Evolutionary conservation across 2,888 invertebrate genomes (phyloP).

Genomic region (Sesamia inferens): DNA sequence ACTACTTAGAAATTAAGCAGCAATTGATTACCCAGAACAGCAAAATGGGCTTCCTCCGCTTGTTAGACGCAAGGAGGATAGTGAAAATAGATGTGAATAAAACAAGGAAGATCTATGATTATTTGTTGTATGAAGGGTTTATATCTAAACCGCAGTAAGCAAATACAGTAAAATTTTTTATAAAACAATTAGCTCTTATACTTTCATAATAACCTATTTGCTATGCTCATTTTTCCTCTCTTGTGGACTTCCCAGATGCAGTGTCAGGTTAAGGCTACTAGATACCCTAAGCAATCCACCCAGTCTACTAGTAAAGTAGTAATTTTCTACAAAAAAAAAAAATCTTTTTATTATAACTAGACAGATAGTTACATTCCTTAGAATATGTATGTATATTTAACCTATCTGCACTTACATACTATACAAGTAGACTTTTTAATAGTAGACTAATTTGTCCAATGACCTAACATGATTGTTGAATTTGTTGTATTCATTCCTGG

Average conservation of each 20-base stretch:
- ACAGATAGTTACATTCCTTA: too few relatives aligned
- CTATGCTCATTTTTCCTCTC: not conserved
- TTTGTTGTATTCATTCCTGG: too few relatives aligned
- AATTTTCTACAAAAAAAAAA: too few relatives aligned
- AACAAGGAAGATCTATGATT: slow-evolving; percentile 96
- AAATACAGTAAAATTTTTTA: slow-evolving; percentile 50
- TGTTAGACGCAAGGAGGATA: slow-evolving; percentile 95
- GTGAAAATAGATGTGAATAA: slow-evolving; percentile 98
- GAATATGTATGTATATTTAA: too few relatives aligned
- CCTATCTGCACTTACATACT: too few relatives aligned
- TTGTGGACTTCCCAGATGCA: not conserved
- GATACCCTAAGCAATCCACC: too few relatives aligned
- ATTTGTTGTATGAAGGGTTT: slow-evolving; percentile 93
- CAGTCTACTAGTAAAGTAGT: too few relatives aligned
- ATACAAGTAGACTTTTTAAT: too few relatives aligned
- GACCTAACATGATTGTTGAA: too few relatives aligned
- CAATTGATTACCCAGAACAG: slow-evolving; percentile 93
- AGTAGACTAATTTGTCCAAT: too few relatives aligned
- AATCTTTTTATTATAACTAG: too few relatives aligned
- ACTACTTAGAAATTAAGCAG: slow-evolving; percentile 94
- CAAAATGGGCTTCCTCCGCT: slow-evolving; percentile 93
- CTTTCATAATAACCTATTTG: not conserved
- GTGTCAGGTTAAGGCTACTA: too few relatives aligned
- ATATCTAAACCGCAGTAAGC: slow-evolving; percentile 89
- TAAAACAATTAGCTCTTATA: slow-evolving; percentile 16